Evolutionary conservation across 2,113 vertebrate genomes (phyloP).

Genomic region (Probosciger aterrimus): DNA sequence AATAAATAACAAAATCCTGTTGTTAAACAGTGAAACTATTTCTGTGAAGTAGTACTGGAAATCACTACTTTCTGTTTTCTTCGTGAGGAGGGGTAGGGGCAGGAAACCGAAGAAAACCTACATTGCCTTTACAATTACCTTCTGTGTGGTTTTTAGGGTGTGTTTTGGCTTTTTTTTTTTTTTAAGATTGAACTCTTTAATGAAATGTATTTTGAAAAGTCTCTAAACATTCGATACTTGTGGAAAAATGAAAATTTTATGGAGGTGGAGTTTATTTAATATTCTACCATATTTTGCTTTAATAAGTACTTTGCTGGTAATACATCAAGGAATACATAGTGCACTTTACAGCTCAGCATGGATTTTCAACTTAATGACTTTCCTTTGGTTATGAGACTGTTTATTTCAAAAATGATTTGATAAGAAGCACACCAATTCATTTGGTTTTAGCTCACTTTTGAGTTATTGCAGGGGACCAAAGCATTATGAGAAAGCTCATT

Average conservation of each 20-base stretch:
- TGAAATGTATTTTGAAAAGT: background rate
- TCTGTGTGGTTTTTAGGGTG: background rate
- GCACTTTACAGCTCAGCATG: constrained; percentile 20
- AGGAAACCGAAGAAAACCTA: background rate
- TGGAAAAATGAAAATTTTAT: background rate
- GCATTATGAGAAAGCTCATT: background rate
- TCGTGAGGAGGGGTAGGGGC: background rate
- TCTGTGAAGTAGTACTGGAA: background rate
- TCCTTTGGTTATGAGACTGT: background rate
- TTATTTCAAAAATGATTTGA: background rate
- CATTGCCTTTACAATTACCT: background rate
- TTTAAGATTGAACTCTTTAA: background rate
- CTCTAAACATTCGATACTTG: background rate
- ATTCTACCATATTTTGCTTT: constrained; percentile 7
- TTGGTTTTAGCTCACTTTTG: background rate
- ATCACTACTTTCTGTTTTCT: background rate
- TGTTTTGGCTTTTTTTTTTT: background rate
- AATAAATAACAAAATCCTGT: background rate
- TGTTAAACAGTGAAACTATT: background rate
- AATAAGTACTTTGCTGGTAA: constrained; percentile 13
- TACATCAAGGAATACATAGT: constrained; percentile 25
- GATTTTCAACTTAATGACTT: constrained; percentile 33
- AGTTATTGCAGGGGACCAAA: background rate
- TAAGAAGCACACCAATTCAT: background rate
- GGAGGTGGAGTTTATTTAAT: background rate